Percentiles rank a stretch among this genome's conserved stretches.
phyloP scores from a whole-genome alignment of 2,113 vertebrate species.

The Alaudala cheleensis region DNA sequence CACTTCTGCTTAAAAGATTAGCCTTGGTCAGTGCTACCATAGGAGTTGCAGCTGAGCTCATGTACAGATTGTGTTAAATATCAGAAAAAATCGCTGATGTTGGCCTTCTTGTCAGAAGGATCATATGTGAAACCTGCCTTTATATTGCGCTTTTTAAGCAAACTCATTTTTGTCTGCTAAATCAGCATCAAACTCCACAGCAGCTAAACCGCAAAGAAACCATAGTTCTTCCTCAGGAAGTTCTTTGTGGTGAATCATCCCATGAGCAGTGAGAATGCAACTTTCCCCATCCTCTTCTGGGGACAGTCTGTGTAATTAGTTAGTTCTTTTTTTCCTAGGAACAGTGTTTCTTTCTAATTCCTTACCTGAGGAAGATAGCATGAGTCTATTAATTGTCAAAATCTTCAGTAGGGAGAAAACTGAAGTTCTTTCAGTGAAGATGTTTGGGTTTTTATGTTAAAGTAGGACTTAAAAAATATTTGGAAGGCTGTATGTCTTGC shows the following conservation, averaged over 20 bases:
- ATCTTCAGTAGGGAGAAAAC: neutral
- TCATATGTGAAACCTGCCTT: neutral
- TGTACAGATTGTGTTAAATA: neutral
- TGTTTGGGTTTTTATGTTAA: neutral
- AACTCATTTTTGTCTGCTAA: neutral
- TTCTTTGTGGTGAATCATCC: conserved; percentile 23
- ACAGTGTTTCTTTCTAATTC: neutral
- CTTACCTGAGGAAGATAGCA: neutral
- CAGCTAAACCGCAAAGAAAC: neutral
- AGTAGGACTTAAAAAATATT: neutral
- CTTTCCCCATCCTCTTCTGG: neutral
- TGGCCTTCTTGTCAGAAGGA: neutral
- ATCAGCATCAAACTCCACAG: neutral
- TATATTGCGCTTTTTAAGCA: neutral
- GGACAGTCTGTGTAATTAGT: neutral
- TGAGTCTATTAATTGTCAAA: neutral
- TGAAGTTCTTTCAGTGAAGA: neutral
- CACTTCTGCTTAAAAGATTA: neutral
- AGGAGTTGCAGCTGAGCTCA: neutral
- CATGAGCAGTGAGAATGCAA: neutral
- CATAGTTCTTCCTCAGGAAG: neutral
- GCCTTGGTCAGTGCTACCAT: neutral
- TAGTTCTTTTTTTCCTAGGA: neutral
- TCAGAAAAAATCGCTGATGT: neutral
- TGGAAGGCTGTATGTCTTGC: neutral